A percentile compares a stretch with the other conserved stretches of the same genome.
phyloP scores from a whole-genome alignment of 2,113 vertebrate genomes.

The Pycnonotus jocosus region DNA sequence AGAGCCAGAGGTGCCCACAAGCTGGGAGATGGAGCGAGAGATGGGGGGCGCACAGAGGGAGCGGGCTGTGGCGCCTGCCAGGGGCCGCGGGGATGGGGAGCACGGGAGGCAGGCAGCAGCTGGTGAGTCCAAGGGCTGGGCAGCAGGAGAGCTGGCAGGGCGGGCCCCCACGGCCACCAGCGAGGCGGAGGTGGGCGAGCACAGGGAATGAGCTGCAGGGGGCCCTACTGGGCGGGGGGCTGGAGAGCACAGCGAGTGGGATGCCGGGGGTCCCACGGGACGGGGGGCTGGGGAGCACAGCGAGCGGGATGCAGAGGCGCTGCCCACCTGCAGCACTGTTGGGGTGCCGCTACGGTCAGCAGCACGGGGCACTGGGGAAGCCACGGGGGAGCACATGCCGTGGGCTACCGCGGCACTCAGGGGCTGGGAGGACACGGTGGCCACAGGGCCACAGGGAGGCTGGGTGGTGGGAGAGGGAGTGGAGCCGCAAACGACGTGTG shows the following conservation, averaged over 20 bases:
- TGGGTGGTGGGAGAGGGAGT: neutral
- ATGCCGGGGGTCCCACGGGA: neutral
- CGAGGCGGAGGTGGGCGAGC: neutral
- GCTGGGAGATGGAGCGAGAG: neutral
- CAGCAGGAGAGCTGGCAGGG: rapidly evolving
- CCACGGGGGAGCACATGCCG: rapidly evolving
- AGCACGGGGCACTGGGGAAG: neutral
- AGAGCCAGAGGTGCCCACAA: neutral
- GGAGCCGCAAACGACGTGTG: neutral
- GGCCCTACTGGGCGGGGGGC: neutral
- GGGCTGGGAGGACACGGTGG: neutral
- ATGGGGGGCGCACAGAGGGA: neutral
- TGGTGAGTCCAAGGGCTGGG: neutral
- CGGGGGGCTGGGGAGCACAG: neutral
- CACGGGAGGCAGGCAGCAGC: neutral
- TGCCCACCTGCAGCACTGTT: neutral
- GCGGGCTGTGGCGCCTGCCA: neutral
- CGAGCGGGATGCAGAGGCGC: rapidly evolving
- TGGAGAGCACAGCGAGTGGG: neutral
- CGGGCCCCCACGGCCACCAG: neutral
- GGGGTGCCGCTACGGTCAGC: neutral
- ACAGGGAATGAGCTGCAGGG: neutral
- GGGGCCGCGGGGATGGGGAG: neutral
- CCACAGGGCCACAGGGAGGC: neutral
- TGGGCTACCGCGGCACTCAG: neutral